Evolutionary conservation across 2,113 vertebrate species (phyloP), one percentile per base, ranked within the genome.

Genomic region (Poeciliopsis turrubarensis): DNA sequence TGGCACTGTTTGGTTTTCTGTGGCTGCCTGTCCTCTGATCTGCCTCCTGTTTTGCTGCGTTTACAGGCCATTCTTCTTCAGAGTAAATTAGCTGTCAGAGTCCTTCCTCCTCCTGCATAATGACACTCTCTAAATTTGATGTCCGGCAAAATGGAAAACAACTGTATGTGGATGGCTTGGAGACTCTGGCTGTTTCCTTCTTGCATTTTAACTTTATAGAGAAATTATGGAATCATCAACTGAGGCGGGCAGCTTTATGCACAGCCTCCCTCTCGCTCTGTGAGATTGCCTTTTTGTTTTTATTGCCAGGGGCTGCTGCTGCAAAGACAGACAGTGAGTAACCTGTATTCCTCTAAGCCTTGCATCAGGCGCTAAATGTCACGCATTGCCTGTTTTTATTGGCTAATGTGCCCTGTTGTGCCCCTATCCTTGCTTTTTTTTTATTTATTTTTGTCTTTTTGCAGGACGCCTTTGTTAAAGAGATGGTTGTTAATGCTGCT

Each of bases 311-410:
- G 83, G 83, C 79, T 69, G 77, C 34, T 78, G 82, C 34, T 25
- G 51, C 51, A 57, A 57, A 57, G 51, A n/a, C 51, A 65, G 88
- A 87, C 87, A 82, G 87, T 86, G 80, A 79, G 83, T 85, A 87
- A 90, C 92, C 89, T 90, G 89, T 86, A 79, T 74, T 65, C 79
- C 22, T 73, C 79, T 79, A 82, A 92, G 84, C 86, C 80, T 76
- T 6, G 76, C 89, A 87, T 84, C 87, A 91, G 87, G 86, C 86
- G 80, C 84, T 94, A 94, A 95, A 95, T 95, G 93, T 94, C 93
- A 95, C 87, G 94, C 91, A 89, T 89, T 90, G 91, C 84, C 90
- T 92, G 89, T 90, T 92, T 95, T 95, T 95, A 95, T 95, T 93
- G 92, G 91, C 87, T 91, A 87, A 90, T 92, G 82, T 67, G 87